Percentiles rank a stretch among this genome's conserved stretches.
Evolutionary conservation across 1,140 invertebrate genomes (phyloP).

Genomic region (Rhagoletis pomonella): DNA sequence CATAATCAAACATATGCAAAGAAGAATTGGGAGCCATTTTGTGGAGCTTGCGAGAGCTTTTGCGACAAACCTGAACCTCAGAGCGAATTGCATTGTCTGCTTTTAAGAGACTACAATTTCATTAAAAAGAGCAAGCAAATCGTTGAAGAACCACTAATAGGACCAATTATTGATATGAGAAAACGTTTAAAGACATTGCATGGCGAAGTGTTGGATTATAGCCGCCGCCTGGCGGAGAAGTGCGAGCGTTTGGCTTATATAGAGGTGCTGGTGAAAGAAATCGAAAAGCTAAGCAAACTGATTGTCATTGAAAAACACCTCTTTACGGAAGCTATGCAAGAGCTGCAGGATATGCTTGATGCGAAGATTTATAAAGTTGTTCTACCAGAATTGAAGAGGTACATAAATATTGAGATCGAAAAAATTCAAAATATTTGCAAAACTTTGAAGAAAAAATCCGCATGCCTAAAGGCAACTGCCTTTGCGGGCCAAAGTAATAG

Average conservation of each 20-base stretch:
- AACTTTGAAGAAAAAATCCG: not conserved
- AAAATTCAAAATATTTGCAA: not conserved
- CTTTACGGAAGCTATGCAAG: not conserved
- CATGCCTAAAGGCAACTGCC: not conserved
- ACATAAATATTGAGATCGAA: not conserved
- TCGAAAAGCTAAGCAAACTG: not conserved
- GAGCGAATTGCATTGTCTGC: not conserved
- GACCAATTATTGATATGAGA: conserved; percentile 11
- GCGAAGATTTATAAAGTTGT: conserved; percentile 18
- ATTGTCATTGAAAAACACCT: not conserved
- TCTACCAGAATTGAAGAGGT: not conserved
- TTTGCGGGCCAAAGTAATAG: not conserved
- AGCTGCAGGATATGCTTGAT: conserved; percentile 26
- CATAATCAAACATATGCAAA: too few relatives aligned
- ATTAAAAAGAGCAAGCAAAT: not conserved
- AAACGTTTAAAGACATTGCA: not conserved
- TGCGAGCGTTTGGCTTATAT: conserved; percentile 14
- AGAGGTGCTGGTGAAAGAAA: not conserved
- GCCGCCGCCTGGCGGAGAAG: not conserved
- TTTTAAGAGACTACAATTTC: conserved; percentile 2
- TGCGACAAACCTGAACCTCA: not conserved
- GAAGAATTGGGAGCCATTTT: not conserved
- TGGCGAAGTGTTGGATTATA: not conserved
- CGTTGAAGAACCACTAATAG: not conserved
- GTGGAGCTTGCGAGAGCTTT: not conserved